These are phyloP conservation scores for Leptoclinus maculatus DNA, from an alignment of 2,797 vertebrate species.

Conservation along the genomic window DNA sequence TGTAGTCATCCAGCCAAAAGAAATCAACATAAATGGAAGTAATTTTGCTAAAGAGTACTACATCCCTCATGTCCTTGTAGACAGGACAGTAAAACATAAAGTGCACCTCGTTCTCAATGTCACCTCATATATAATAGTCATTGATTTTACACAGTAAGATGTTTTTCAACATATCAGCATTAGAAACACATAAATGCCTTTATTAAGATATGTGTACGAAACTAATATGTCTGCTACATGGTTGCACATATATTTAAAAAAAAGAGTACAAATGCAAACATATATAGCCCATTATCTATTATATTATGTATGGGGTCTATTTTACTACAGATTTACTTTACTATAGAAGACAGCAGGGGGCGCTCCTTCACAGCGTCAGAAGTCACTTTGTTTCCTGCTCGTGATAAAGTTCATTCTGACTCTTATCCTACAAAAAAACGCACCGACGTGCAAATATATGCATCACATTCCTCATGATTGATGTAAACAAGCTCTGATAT, in stretches of 20 bases:
- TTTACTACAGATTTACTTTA: background rate
- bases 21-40: background rate
- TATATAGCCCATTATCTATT: background rate
- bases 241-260: background rate
- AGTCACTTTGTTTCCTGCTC: background rate
- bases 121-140: background rate
- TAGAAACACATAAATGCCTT: background rate
- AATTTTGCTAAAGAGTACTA: no score
- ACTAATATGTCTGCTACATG: background rate
- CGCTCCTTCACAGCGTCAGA: constrained; percentile 25
- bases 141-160: background rate
- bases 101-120: background rate
- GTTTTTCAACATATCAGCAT: background rate
- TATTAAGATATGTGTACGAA: background rate
- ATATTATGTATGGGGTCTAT: background rate
- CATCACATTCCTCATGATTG: background rate
- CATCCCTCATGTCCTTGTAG: background rate
- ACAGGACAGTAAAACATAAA: background rate
- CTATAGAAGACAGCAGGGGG: constrained; percentile 52
- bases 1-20: background rate
- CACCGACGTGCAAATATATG: background rate
- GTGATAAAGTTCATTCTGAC: background rate
- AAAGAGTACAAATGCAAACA: background rate
- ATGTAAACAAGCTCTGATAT: background rate
- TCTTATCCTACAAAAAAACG: background rate